A percentile compares a stretch with the other conserved stretches of the same genome.
Evolutionary conservation across 2,888 invertebrate species (phyloP).

Genomic region (Epistrophella euchroma): DNA sequence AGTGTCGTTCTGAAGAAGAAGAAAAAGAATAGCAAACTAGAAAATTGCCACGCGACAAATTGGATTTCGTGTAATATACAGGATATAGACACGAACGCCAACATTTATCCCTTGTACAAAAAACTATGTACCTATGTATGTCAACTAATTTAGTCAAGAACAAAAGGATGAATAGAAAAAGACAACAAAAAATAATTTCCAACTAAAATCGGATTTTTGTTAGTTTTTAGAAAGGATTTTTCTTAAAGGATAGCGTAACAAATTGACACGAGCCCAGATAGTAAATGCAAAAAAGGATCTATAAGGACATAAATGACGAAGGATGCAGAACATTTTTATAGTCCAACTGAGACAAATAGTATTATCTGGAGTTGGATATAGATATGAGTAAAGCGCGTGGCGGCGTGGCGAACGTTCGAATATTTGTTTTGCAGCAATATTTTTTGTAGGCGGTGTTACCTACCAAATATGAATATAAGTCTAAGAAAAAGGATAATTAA

Average conservation of each 20-base stretch:
- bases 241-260: conserved; percentile 60
- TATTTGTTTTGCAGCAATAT: not conserved
- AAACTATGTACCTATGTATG: conserved; percentile 27
- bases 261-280: conserved; percentile 60
- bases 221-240: conserved; percentile 37
- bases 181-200: conserved; percentile 6
- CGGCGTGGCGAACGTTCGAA: not conserved
- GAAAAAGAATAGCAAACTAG: conserved; percentile 45
- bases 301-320: conserved; percentile 43
- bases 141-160: conserved; percentile 64
- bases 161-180: conserved; percentile 46
- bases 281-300: conserved; percentile 31
- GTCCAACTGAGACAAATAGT: conserved; percentile 32
- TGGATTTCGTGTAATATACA: conserved; percentile 65
- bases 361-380: not conserved
- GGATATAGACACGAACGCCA: conserved; percentile 21
- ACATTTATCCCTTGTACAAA: conserved; percentile 9
- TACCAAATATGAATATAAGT: not conserved
- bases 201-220: conserved; percentile 55
- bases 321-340: conserved; percentile 59
- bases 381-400: conserved; percentile 40
- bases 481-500: conserved; percentile 29
- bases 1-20: not conserved
- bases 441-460: too few species aligned
- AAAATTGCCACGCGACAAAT: conserved; percentile 75